Conservation (phyloP, 2,888 invertebrate genomes). For the Salticus scenicus region DNA sequence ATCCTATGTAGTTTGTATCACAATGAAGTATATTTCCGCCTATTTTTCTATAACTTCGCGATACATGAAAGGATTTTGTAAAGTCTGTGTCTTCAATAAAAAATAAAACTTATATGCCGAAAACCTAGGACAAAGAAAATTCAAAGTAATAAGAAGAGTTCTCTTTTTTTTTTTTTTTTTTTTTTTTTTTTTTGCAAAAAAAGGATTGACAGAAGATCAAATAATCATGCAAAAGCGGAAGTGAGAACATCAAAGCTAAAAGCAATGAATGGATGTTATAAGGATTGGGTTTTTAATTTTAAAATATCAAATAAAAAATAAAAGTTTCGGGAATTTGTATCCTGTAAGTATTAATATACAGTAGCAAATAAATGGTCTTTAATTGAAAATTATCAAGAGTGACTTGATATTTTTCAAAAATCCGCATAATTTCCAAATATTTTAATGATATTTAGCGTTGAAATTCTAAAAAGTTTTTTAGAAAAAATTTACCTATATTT, state of each 20-base stretch:
- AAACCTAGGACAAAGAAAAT: neutral
- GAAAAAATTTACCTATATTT: no score
- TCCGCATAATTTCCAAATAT: no score
- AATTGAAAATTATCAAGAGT: no score
- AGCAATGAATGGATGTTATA: neutral
- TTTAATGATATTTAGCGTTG: no score
- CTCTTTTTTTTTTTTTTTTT: no score
- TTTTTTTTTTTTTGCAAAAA: no score
- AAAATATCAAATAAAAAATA: no score
- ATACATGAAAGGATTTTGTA: neutral
- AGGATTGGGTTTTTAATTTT: neutral
- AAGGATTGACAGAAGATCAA: neutral
- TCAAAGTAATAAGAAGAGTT: neutral
- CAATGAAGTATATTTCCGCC: neutral
- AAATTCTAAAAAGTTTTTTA: no score
- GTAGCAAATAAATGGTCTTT: no score
- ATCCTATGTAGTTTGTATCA: conserved; percentile 23
- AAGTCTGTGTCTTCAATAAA: neutral
- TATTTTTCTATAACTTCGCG: neutral
- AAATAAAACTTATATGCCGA: neutral
- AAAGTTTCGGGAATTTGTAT: no score
- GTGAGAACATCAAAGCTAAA: neutral
- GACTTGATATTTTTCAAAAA: no score
- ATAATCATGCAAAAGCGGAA: neutral
- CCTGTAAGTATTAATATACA: no score